Evolutionary conservation across 2,797 vertebrate species (phyloP).

Genomic region (Tympanoctomys barrerae): DNA sequence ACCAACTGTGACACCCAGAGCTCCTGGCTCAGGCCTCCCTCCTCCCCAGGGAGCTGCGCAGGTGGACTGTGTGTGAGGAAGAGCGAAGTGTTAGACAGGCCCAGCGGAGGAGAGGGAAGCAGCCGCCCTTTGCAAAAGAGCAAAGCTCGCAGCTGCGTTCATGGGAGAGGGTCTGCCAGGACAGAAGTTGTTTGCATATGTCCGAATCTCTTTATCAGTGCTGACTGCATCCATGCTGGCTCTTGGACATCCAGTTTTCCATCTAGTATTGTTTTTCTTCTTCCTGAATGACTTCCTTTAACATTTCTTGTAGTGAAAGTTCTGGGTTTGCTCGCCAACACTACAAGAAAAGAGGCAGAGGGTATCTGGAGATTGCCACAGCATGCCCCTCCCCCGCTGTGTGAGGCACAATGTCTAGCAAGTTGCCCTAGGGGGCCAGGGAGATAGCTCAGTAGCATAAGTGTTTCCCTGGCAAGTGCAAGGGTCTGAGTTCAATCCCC

Average conservation of each 20-base stretch:
- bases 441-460: too few species aligned
- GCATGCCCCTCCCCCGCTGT: rapidly evolving
- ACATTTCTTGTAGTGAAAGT: neutral
- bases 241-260: neutral
- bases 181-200: neutral
- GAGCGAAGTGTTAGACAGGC: neutral
- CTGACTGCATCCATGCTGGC: neutral
- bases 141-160: neutral
- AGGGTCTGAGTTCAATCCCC: too few species aligned
- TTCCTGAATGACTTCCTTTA: neutral
- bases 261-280: neutral
- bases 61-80: neutral
- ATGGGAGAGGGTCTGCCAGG: neutral
- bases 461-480: too few species aligned
- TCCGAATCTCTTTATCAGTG: neutral
- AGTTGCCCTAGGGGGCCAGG: neutral
- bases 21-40: too few species aligned
- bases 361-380: neutral
- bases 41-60: neutral
- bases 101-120: neutral
- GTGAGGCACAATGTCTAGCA: neutral
- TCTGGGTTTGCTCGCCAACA: neutral
- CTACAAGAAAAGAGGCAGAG: neutral
- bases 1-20: neutral
- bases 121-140: neutral